A percentile compares a stretch with the other conserved stretches of the same genome.
Evolutionary conservation across 2,888 invertebrate species (phyloP).

Genomic region (Scaptodrosophila latifasciaeformis): DNA sequence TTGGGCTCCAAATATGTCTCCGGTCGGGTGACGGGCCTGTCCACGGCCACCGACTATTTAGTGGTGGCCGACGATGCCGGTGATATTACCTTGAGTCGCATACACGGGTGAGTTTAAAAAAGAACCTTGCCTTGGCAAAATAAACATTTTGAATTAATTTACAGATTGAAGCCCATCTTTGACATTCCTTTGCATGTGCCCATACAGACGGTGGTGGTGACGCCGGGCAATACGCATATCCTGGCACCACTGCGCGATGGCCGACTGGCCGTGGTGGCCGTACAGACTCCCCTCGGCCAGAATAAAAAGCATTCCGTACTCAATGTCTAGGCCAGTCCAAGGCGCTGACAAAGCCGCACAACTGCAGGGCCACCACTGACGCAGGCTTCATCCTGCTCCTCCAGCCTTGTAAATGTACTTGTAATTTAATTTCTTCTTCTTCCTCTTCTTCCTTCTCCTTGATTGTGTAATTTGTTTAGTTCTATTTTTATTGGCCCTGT

Average conservation of each 20-base stretch:
- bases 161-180: slow-evolving; percentile 76
- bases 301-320: slow-evolving; percentile 74
- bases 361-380: neutral
- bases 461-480: no score
- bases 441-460: neutral
- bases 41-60: slow-evolving; percentile 75
- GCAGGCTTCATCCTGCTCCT: neutral
- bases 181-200: slow-evolving; percentile 77
- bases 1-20: slow-evolving; percentile 77
- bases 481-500: neutral
- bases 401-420: neutral
- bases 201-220: slow-evolving; percentile 76
- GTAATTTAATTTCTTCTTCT: no score
- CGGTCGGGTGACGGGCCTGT: slow-evolving; percentile 76
- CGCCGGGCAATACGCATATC: slow-evolving; percentile 78
- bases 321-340: slow-evolving; percentile 66
- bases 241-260: slow-evolving; percentile 79
- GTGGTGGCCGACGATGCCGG: slow-evolving; percentile 77
- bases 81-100: slow-evolving; percentile 76
- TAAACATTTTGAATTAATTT: slow-evolving; percentile 26
- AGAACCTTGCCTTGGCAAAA: neutral
- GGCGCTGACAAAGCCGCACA: neutral
- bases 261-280: slow-evolving; percentile 76
- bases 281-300: slow-evolving; percentile 70
- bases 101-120: slow-evolving; percentile 73